Base-by-base conservation (phyloP, 2,113 vertebrate genomes). In the Emydura subglobosa region DNA sequence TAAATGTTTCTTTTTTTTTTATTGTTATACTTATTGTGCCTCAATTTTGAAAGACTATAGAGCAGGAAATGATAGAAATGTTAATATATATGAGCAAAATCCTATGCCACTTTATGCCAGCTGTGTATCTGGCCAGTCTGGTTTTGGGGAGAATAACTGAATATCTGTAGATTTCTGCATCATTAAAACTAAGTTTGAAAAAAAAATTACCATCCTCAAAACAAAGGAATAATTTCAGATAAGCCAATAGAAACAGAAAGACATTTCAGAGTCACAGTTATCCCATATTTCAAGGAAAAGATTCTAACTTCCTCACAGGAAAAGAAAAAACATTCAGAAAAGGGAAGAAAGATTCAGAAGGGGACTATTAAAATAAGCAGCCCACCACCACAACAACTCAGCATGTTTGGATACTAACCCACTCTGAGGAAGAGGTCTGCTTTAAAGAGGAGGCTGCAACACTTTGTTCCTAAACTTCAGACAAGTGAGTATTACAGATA, bases 1-100 rank as follows among this genome's bases (percentile, higher is more conserved):
- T 95, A 95, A 47, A 6, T 47, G 94, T 50, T 82, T 2, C 81
- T 57, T 83, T 34, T 95, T 89, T 88, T 93, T 96, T 97, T 85
- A 34, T 59, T 53, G 27, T 39, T 39, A 21, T 87, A 10, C 79
- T 89, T 93, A 68, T 91, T 86, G 89, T 78, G 72, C 72, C 76
- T 90, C 49, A 55, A 2, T 91, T 94, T 49, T 87, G 68, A 79
- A 14, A 31, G 31, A 61, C 16, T 34, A 17, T 31, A 34, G 61
- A 65, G 61, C 61, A 65, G 61, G 61, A 65, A 76, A 49, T 39
- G 42, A 25, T 84, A 76, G 81, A 94, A 96, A 95, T 47, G 29
- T 51, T 72, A 96, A 96, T 92, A 94, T 54, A 7, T 44, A 76
- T 42, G 59, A 78, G 54, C 54, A n/a, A 24, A 44, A 72, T 47